Percentiles rank a stretch among this genome's conserved stretches.
These are phyloP conservation scores for Agonopterix subpropinquella DNA, from an alignment of 2,888 invertebrate genomes.

Conservation along the genomic window DNA sequence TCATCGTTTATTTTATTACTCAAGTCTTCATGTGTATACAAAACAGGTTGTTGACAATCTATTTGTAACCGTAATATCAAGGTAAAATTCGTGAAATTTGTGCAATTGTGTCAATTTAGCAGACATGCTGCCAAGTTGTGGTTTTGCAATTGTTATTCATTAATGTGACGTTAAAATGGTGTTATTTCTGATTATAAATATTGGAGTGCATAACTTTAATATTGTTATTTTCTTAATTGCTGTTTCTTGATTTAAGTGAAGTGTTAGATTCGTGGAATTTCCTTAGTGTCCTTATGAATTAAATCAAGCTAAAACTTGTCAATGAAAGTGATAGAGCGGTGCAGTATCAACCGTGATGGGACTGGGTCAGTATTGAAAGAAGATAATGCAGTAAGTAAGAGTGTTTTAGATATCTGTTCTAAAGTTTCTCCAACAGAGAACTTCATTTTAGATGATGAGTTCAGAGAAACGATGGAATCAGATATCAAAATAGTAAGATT, in stretches of 20 bases:
- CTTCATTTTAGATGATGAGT: neutral
- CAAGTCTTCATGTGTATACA: constrained; percentile 21
- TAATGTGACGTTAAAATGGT: constrained; percentile 32
- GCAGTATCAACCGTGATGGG: constrained; percentile 68
- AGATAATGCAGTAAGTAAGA: constrained; percentile 45
- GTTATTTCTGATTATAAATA: constrained; percentile 35
- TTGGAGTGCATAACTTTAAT: constrained; percentile 38
- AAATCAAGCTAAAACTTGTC: constrained; percentile 56
- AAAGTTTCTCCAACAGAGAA: neutral
- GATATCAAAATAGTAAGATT: constrained; percentile 57
- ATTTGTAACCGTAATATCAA: constrained; percentile 23
- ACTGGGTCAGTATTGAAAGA: constrained; percentile 58
- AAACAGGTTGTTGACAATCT: constrained; percentile 22
- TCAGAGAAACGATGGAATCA: constrained; percentile 34
- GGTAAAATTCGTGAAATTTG: constrained; percentile 45
- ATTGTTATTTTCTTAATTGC: constrained; percentile 14
- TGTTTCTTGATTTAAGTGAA: constrained; percentile 23
- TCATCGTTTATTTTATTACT: neutral
- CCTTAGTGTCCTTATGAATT: constrained; percentile 49
- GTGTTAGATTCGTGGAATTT: constrained; percentile 71
- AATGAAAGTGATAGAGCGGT: constrained; percentile 63
- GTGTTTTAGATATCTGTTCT: constrained; percentile 55
- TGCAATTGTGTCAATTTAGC: constrained; percentile 61
- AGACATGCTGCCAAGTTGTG: constrained; percentile 44
- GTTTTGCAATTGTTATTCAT: constrained; percentile 38